phyloP scores from a whole-genome alignment of 2,888 invertebrate genomes.

The Ptilodon capucinus region DNA sequence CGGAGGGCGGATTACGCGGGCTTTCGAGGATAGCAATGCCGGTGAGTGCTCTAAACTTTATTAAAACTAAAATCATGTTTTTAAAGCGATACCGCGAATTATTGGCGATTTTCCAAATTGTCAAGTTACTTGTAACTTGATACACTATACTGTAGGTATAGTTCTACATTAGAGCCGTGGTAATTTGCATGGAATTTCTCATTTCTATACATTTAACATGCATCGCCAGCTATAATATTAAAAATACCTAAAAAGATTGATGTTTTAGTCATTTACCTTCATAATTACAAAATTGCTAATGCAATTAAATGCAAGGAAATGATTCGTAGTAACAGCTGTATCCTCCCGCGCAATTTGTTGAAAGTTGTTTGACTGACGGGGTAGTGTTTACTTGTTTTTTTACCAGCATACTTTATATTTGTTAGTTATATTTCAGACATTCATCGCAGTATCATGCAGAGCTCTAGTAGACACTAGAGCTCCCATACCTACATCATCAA shows the following conservation, averaged over 20 bases:
- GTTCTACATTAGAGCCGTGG: too few species aligned
- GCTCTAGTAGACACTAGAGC: background rate
- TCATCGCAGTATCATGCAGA: background rate
- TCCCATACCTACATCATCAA: too few species aligned
- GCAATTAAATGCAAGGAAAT: background rate
- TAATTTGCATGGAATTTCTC: too few species aligned
- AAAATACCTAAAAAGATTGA: too few species aligned
- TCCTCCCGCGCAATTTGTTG: background rate
- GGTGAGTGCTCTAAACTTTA: conserved; percentile 52
- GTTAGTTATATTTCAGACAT: background rate
- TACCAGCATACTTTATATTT: background rate
- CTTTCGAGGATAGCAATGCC: conserved; percentile 63
- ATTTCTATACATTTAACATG: too few species aligned
- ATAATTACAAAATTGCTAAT: background rate
- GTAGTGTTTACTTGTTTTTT: background rate
- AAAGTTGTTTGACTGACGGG: background rate
- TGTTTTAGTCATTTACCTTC: too few species aligned
- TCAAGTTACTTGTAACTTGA: background rate
- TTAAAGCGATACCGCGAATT: background rate
- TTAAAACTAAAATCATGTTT: background rate
- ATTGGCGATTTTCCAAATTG: background rate
- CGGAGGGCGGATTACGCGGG: conserved; percentile 65
- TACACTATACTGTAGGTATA: too few species aligned
- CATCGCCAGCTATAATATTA: too few species aligned
- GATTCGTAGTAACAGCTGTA: background rate